Evolutionary conservation across 2,113 vertebrate species (phyloP).

Genomic region (Anhinga rufa): DNA sequence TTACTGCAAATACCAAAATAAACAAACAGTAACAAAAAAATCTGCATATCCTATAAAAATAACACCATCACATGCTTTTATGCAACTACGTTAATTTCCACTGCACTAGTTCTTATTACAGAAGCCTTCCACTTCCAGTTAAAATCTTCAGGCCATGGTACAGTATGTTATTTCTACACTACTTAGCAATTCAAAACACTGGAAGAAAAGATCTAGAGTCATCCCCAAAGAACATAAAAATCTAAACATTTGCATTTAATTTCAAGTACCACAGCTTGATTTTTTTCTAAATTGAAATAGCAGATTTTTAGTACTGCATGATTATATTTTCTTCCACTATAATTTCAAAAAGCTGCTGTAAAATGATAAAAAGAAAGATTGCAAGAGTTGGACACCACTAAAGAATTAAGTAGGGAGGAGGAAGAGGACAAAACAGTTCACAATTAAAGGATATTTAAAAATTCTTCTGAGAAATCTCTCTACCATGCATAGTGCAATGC

Average conservation of each 20-base stretch:
- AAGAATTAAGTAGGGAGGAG: neutral
- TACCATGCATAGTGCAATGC: neutral
- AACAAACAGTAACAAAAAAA: neutral
- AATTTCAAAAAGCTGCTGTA: neutral
- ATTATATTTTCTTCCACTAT: neutral
- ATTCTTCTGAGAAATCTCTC: neutral
- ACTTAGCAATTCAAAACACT: neutral
- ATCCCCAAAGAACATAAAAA: neutral
- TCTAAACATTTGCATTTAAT: neutral
- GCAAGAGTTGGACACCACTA: neutral
- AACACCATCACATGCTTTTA: neutral
- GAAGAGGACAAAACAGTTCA: neutral
- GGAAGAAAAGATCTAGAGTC: neutral
- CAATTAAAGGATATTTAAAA: neutral
- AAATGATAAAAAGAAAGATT: neutral
- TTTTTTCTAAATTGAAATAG: neutral
- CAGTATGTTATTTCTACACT: neutral
- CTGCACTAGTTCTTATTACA: neutral
- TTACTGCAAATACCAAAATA: neutral
- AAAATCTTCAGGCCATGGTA: neutral
- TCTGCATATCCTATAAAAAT: neutral
- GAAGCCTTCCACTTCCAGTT: neutral
- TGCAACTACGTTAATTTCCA: neutral
- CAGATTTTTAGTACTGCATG: neutral
- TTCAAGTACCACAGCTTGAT: neutral